Evolutionary conservation across 2,888 invertebrate species (phyloP).

Genomic region (Troglohyphantes excavatus): DNA sequence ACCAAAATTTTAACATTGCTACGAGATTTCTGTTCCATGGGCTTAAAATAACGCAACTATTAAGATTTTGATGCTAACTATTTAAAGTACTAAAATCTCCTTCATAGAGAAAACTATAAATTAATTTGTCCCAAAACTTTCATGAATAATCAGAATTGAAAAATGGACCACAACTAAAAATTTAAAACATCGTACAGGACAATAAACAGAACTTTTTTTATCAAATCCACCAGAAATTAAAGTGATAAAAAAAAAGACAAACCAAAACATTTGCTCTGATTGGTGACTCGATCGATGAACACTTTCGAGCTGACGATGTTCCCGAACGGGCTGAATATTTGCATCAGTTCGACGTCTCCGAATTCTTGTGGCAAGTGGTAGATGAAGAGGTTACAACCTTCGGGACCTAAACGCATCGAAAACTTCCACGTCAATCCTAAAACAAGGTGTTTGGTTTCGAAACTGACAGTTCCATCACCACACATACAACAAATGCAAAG

Average conservation of each 20-base stretch:
- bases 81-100: too few species aligned
- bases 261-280: slow-evolving; percentile 80
- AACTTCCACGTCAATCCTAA: slow-evolving; percentile 70
- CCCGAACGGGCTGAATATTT: slow-evolving; percentile 99
- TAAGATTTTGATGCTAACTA: too few species aligned
- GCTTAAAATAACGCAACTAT: too few species aligned
- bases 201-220: too few species aligned
- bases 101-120: too few species aligned
- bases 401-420: slow-evolving; percentile 85
- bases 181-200: too few species aligned
- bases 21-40: too few species aligned
- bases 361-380: slow-evolving; percentile 99
- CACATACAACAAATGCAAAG: not conserved
- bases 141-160: too few species aligned
- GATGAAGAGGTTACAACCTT: slow-evolving; percentile 99
- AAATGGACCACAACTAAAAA: too few species aligned
- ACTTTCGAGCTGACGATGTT: slow-evolving; percentile 99
- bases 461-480: slow-evolving; percentile 12
- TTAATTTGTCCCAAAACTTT: too few species aligned
- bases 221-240: too few species aligned
- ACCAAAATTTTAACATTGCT: too few species aligned
- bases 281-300: slow-evolving; percentile 93
- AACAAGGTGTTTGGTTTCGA: slow-evolving; percentile 60
- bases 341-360: slow-evolving; percentile 99
- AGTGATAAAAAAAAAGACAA: slow-evolving; percentile 5